phyloP scores from a whole-genome alignment of 2,113 vertebrate species.

The Amphilophus citrinellus region DNA sequence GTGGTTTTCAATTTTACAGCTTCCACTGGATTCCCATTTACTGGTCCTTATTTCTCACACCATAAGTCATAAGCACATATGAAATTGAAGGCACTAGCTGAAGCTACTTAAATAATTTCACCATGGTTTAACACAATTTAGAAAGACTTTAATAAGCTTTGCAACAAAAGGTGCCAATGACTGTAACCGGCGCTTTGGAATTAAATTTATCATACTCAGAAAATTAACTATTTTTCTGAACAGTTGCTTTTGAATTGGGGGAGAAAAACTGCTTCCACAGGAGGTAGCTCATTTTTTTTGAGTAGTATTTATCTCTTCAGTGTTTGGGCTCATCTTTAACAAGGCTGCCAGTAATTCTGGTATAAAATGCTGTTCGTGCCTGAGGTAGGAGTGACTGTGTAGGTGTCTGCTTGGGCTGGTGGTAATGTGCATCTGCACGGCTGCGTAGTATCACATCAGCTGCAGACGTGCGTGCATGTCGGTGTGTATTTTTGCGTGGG shows the following conservation, averaged over 20 bases:
- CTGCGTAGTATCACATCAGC: conserved; percentile 26
- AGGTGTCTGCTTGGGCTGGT: conserved; percentile 40
- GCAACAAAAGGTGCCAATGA: conserved; percentile 57
- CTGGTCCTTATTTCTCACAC: conserved; percentile 21
- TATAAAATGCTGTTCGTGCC: background rate
- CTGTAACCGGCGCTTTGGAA: conserved; percentile 41
- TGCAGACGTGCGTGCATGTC: conserved; percentile 13
- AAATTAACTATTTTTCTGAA: conserved; percentile 40
- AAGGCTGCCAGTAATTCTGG: conserved; percentile 18
- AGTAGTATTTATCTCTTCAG: conserved; percentile 12
- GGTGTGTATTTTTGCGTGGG: conserved; percentile 7
- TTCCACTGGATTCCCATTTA: conserved; percentile 33
- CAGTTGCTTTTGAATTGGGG: conserved; percentile 11
- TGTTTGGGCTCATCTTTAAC: conserved; percentile 29
- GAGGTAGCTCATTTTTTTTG: background rate
- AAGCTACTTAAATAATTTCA: conserved; percentile 47
- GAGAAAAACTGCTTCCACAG: background rate
- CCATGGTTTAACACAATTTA: conserved; percentile 57
- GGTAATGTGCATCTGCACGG: conserved; percentile 42
- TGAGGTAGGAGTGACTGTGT: conserved; percentile 40
- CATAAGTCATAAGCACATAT: conserved; percentile 32
- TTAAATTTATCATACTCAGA: conserved; percentile 43
- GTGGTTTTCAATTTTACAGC: conserved; percentile 46
- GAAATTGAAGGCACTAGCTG: conserved; percentile 54
- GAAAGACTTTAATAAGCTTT: conserved; percentile 49